A percentile compares a stretch with the other conserved stretches of the same genome.
Evolutionary conservation across 37 sponge, comb jelly and placozoan genomes (phyloP).

Genomic region (Haliclona indistincta): DNA sequence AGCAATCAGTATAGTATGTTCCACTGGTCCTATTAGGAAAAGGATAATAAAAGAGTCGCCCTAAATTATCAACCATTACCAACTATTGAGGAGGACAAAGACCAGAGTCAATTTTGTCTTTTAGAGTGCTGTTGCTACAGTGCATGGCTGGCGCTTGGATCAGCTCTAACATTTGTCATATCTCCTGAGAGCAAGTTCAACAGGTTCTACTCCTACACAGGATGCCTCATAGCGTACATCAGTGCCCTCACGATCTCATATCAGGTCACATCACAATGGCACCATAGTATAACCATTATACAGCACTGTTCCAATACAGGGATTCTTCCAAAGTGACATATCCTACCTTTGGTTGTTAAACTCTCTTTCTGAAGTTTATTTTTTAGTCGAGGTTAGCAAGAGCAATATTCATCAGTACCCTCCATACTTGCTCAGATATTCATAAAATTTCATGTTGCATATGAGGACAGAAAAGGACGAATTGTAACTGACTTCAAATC

Average conservation of each 20-base stretch:
- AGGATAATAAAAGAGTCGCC: too few species aligned
- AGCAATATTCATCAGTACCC: background rate
- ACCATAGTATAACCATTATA: too few species aligned
- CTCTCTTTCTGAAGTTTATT: constrained; percentile 65
- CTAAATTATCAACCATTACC: too few species aligned
- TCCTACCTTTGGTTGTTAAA: constrained; percentile 45
- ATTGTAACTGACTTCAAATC: constrained; percentile 37
- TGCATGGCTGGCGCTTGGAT: constrained; percentile 30
- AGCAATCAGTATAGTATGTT: too few species aligned
- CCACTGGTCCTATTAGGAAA: too few species aligned
- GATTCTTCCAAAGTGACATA: constrained; percentile 44
- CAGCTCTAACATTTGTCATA: constrained; percentile 35
- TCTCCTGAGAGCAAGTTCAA: constrained; percentile 15
- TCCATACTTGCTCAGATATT: constrained; percentile 30
- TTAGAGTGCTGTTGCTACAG: too few species aligned
- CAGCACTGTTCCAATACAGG: constrained; percentile 9
- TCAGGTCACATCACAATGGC: too few species aligned
- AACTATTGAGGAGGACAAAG: too few species aligned
- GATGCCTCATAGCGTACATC: constrained; percentile 47
- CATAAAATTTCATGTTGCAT: constrained; percentile 70
- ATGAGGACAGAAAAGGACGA: constrained; percentile 40
- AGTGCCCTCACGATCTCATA: constrained; percentile 68
- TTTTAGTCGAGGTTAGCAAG: constrained; percentile 55
- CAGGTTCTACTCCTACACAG: constrained; percentile 12
- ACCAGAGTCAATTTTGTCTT: too few species aligned